Base-by-base conservation (phyloP, 2,113 vertebrate genomes). In the Eudyptes chrysolophus region DNA sequence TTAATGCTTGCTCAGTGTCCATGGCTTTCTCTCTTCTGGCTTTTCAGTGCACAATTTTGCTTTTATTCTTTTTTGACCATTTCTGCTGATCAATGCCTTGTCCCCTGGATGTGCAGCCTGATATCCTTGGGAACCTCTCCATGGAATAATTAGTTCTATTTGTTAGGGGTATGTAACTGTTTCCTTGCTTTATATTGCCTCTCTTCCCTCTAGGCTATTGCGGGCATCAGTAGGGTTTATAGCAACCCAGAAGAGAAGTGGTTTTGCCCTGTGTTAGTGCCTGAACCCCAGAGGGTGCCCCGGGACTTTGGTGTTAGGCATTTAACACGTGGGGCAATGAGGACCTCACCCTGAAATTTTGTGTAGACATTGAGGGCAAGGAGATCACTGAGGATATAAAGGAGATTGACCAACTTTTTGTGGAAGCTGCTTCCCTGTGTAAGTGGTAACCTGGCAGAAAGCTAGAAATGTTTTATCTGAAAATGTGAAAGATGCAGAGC, bases 291-390 rank as follows among this genome's bases (percentile, higher is more conserved):
- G 83, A 79, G n/a, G 11, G 11, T 60, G 32, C 7, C 19, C 8
- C 38, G 32, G 62, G 62, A 38, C 19, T 42, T 85, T 52, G 30
- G 40, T 74, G 11, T 32, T 24, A 55, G 54, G 7, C 5, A 40
- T 74, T 77, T 62, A 7, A 40, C 6, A 11, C 2, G 1, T 22
- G 46, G 32, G 32, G 16, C 18, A 40, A 1, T 0, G 4, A 5
- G 16, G 11, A n/a, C 21, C 19, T 72, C 27, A 18, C 16, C 44
- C 29, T 61, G 54, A 32, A 13, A 34, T 70, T 58, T 38, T 49
- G 4, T 17, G 30, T 36, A 49, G 55, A 13, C 10, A 3, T 29
- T 2, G 4, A 66, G 65, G 74, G 21, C 5, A 7, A 55, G 62
- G 46, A 44, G 40, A 55, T 65, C 6, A 2, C 6, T 60, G 40